Evolutionary conservation across 2,113 vertebrate genomes (phyloP), one percentile per base, ranked within the genome.

Genomic region (Cygnus buccinator): DNA sequence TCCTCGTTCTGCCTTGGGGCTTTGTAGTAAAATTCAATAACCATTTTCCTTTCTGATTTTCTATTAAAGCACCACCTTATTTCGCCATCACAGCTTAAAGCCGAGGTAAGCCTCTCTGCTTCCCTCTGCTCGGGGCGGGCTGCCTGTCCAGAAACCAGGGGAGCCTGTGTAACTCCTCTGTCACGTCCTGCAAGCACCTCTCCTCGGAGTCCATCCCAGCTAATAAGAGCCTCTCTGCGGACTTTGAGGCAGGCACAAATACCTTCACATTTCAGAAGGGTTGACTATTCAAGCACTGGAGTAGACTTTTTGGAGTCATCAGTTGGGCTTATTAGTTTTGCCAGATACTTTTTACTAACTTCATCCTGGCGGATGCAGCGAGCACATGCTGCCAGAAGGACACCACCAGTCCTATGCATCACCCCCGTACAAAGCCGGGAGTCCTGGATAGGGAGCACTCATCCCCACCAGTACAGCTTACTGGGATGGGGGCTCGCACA

Each of bases 1-100:
- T 85, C 58, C 65, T 94, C 75, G 83, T 92, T 93, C 92, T 97
- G 95, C 95, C 95, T 86, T 90, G 39, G 68, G 72, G 94, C 63
- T 92, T 96, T 97, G 57, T 89, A 90, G 71, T 88, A 96, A 96
- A 97, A 97, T 89, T 79, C 75, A 95, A 90, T 96, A 96, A 97
- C 89, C 50, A 55, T 88, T 97, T 97, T 86, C 77, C 83, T 94
- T 97, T 90, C 95, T 95, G 87, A 91, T 94, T 96, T 95, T 70
- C 78, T 97, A 54, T 90, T 82, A 73, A 91, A 90, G 44, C 50
- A 91, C 88, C 39, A 44, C 63, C 68, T 94, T 93, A 84, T 83
- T 95, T 87, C 6, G 4, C 48, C 61, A 48, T 43, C 71, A 73
- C 65, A 61, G 23, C 82, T 72, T 46, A 59, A 80, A 14, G 85